Base-by-base conservation (phyloP, 2,113 vertebrate genomes). In the Platysternon megacephalum region DNA sequence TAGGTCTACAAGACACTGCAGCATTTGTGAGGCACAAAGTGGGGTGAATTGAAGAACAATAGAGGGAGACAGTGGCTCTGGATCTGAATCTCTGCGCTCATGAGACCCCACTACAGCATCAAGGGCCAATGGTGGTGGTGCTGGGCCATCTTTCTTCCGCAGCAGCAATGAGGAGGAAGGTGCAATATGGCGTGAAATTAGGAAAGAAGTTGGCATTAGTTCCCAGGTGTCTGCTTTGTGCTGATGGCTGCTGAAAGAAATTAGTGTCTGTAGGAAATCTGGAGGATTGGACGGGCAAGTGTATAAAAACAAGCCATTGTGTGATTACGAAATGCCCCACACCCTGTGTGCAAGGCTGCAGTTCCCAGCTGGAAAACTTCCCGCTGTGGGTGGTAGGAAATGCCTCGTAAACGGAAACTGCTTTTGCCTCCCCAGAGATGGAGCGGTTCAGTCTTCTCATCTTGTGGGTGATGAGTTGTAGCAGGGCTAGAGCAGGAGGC, bases 351-450 rank as follows among this genome's bases (percentile, higher is more conserved):
- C 84, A 87, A 65, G 85, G 78, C 92, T 85, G 53, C 46, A 52
- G 1, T 44, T 19, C 26, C 42, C 35, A 86, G 88, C 13, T 29
- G 0, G 93, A 89, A 95, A 53, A 91, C 81, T 92, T 95, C 42
- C 91, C 83, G 52, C 2, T 0, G 19, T 87, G 83, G 6, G 12
- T 87, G 83, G 92, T 5, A 0, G 56, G 79, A 93, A 82, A 86
- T 96, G 91, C 86, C 87, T 97, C 89, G 93, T 78, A 91, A 85
- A 92, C 88, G 95, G 96, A 96, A 97, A 88, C 89, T 90, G 95
- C 94, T 0, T 83, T 84, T 89, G 85, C 78, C 7, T 2, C 83
- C 85, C 82, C 92, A 42, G 2, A 1, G 81, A 56, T 93, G 92
- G 89, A 91, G 96, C 81, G 92, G 83, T 3, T 2, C 61, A 94